phyloP scores from a whole-genome alignment of 2,113 vertebrate species.

The Gallinago media region DNA sequence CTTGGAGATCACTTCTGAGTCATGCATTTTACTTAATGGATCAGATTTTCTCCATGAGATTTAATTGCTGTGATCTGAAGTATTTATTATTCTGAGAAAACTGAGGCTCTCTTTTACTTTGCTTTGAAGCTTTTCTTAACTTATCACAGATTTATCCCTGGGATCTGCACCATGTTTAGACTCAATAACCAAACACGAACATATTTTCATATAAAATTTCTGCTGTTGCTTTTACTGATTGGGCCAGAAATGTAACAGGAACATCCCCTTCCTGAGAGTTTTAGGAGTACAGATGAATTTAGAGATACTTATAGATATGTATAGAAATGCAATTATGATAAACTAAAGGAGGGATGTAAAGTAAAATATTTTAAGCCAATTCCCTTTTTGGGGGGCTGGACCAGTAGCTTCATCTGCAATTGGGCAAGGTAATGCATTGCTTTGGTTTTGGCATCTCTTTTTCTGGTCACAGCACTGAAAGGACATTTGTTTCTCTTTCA shows the following conservation, averaged over 20 bases:
- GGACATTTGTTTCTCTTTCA: not conserved
- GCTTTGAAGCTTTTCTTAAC: not conserved
- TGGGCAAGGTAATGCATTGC: not conserved
- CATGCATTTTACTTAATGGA: not conserved
- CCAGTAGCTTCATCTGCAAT: not conserved
- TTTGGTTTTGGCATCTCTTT: not conserved
- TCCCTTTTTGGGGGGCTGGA: not conserved
- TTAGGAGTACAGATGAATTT: not conserved
- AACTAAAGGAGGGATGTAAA: not conserved
- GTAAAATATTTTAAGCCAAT: not conserved
- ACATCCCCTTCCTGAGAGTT: not conserved
- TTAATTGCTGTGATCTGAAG: not conserved
- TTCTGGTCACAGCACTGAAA: not conserved
- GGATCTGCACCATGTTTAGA: not conserved
- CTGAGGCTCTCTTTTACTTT: not conserved
- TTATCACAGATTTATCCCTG: not conserved
- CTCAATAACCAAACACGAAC: not conserved
- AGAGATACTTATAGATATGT: not conserved
- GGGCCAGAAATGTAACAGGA: not conserved
- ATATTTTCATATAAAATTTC: not conserved
- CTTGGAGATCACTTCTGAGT: not conserved
- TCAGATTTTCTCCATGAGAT: not conserved
- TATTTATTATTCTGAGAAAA: slow-evolving; percentile 12
- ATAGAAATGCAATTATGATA: not conserved
- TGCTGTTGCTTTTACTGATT: not conserved